Conservation (phyloP, 1,140 invertebrate species). For the Cyclargus thomasi region DNA sequence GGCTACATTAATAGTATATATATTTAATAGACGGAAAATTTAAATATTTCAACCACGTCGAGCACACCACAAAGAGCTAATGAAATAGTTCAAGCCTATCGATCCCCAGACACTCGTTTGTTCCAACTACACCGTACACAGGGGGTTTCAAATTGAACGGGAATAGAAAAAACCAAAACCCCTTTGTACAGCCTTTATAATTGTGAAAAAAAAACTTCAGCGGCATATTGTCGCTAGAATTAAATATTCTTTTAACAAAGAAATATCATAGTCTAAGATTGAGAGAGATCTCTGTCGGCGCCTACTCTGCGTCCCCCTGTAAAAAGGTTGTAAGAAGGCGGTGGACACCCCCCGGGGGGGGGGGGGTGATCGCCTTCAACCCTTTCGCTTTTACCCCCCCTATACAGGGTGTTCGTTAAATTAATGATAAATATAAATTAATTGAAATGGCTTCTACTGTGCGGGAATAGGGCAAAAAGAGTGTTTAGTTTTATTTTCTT, state of each 20-base stretch:
- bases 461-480: neutral
- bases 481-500: neutral
- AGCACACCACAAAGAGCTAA: neutral
- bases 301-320: slow-evolving; percentile 64
- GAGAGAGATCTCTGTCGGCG: slow-evolving; percentile 42
- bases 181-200: slow-evolving; percentile 16
- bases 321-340: slow-evolving; percentile 74
- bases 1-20: too few species aligned
- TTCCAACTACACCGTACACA: neutral
- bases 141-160: neutral
- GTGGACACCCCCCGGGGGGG: slow-evolving; percentile 61
- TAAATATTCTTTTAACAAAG: slow-evolving; percentile 23
- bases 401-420: slow-evolving; percentile 51
- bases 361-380: slow-evolving; percentile 68
- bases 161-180: neutral
- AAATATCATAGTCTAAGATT: slow-evolving; percentile 23
- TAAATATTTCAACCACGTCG: neutral
- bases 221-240: slow-evolving; percentile 20
- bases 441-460: neutral
- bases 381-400: slow-evolving; percentile 72
- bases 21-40: neutral
- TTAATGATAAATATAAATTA: slow-evolving; percentile 23
- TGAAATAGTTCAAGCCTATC: neutral
- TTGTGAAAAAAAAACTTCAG: slow-evolving; percentile 14
- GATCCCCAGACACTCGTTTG: neutral